These are phyloP conservation scores for Folsomia candida DNA, from an alignment of 2,888 invertebrate genomes.

Conservation along the genomic window DNA sequence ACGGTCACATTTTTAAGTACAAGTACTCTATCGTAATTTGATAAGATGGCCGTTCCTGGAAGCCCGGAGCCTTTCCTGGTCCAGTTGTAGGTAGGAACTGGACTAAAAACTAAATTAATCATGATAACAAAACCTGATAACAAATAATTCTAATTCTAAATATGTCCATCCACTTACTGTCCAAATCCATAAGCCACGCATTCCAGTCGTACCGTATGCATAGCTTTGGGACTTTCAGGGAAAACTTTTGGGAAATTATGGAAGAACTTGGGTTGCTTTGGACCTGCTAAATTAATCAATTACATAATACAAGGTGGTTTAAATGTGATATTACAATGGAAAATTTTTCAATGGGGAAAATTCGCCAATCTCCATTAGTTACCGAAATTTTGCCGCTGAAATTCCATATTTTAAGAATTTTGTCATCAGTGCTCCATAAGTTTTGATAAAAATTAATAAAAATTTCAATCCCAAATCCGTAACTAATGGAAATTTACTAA, in stretches of 20 bases:
- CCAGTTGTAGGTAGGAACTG: constrained; percentile 91
- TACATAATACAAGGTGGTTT: too few species aligned
- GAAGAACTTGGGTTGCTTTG: constrained; percentile 85
- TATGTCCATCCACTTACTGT: constrained; percentile 64
- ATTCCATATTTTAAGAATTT: too few species aligned
- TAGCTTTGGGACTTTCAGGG: constrained; percentile 87
- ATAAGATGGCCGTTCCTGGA: constrained; percentile 70
- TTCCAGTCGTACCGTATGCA: constrained; percentile 85
- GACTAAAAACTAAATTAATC: constrained; percentile 57
- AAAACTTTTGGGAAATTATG: constrained; percentile 94
- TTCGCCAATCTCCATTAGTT: too few species aligned
- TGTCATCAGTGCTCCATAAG: too few species aligned
- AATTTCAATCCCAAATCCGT: too few species aligned
- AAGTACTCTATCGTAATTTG: constrained; percentile 80
- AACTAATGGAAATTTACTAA: too few species aligned
- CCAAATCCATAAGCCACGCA: constrained; percentile 96
- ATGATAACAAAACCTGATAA: too few species aligned
- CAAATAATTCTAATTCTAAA: neutral
- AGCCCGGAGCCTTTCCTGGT: constrained; percentile 71
- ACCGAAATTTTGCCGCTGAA: too few species aligned
- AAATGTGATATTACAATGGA: too few species aligned
- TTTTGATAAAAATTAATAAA: too few species aligned
- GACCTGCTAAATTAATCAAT: constrained; percentile 72
- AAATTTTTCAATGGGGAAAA: too few species aligned
- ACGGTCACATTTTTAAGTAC: constrained; percentile 81